Percentiles rank a stretch among this genome's conserved stretches.
These are phyloP conservation scores for Danio albolineatus DNA, from an alignment of 2,797 vertebrate species.

Conservation along the genomic window DNA sequence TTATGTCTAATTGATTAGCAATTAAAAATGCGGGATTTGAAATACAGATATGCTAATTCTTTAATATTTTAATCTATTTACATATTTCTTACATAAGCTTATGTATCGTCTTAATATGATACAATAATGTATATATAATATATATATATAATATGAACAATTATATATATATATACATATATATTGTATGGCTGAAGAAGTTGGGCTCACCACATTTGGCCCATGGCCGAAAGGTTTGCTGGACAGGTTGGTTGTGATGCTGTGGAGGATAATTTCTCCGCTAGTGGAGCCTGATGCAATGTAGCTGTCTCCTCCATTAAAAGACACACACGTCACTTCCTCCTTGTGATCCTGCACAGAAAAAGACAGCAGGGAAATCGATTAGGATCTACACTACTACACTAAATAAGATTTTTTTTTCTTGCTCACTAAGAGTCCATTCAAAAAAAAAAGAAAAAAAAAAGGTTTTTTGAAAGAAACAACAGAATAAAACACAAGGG, in stretches of 20 bases:
- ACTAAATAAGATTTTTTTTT: too few species aligned
- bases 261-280: constrained; percentile 94
- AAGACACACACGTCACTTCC: constrained; percentile 91
- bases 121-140: too few species aligned
- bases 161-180: too few species aligned
- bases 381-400: neutral
- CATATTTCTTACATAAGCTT: too few species aligned
- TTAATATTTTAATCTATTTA: too few species aligned
- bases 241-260: constrained; percentile 92
- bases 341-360: constrained; percentile 89
- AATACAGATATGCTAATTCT: neutral
- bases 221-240: constrained; percentile 92
- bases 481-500: too few species aligned
- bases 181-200: neutral
- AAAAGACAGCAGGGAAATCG: neutral
- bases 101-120: too few species aligned
- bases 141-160: too few species aligned
- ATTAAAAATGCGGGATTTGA: neutral
- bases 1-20: neutral
- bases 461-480: too few species aligned
- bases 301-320: constrained; percentile 91
- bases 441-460: too few species aligned
- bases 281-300: constrained; percentile 93
- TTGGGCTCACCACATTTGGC: constrained; percentile 82
- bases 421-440: too few species aligned